Evolutionary conservation across 2,888 invertebrate species (phyloP).

Genomic region (Microctonus brassicae): DNA sequence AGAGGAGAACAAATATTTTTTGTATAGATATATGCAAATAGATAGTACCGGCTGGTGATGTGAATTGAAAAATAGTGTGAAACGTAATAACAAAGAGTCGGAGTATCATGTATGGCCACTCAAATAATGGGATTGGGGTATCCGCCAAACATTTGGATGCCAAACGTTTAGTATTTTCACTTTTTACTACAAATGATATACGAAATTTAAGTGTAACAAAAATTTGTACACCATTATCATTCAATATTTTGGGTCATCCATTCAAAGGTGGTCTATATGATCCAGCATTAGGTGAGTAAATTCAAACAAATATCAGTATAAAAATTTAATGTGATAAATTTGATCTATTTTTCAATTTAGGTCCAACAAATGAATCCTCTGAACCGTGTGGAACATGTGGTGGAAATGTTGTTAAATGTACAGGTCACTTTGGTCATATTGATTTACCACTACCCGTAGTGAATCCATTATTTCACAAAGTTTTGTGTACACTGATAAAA

Average conservation of each 20-base stretch:
- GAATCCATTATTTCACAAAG: slow-evolving; percentile 90
- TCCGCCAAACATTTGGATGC: slow-evolving; percentile 59
- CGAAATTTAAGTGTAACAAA: slow-evolving; percentile 84
- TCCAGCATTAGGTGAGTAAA: slow-evolving; percentile 78
- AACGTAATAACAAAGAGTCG: too few relatives aligned
- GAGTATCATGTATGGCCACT: too few relatives aligned
- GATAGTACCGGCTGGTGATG: too few relatives aligned
- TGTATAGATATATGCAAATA: too few relatives aligned
- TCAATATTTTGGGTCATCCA: slow-evolving; percentile 88
- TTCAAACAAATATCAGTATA: slow-evolving; percentile 4
- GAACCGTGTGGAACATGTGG: slow-evolving; percentile 88
- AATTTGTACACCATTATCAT: slow-evolving; percentile 82
- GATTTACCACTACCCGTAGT: slow-evolving; percentile 88
- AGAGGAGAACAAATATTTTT: too few relatives aligned
- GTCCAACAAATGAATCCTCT: slow-evolving; percentile 75
- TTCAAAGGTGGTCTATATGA: slow-evolving; percentile 92
- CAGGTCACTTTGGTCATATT: slow-evolving; percentile 96
- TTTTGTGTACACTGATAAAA: slow-evolving; percentile 78
- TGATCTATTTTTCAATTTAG: slow-evolving; percentile 53
- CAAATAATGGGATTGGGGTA: too few relatives aligned
- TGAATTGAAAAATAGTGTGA: too few relatives aligned
- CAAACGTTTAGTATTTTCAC: slow-evolving; percentile 74
- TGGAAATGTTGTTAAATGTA: slow-evolving; percentile 77
- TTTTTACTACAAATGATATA: slow-evolving; percentile 84
- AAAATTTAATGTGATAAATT: not conserved